Percentiles rank a stretch among this genome's conserved stretches.
Conservation (phyloP, 2,888 invertebrate genomes). For the Spodoptera littoralis region DNA sequence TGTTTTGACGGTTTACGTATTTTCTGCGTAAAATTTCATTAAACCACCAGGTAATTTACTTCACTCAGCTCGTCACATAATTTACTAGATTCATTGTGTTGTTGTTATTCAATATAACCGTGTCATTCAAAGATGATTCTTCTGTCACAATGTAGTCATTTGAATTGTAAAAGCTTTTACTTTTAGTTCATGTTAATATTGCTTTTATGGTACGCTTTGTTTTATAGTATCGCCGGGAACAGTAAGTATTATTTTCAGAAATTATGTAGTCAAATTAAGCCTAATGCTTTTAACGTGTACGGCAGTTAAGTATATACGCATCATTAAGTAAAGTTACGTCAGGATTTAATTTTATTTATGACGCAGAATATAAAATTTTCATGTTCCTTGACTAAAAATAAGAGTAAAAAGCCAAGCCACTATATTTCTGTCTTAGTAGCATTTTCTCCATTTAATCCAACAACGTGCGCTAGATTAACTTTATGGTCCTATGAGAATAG, state of each 20-base stretch:
- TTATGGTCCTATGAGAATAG: slow-evolving; percentile 40
- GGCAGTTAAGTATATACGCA: slow-evolving; percentile 28
- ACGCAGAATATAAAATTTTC: slow-evolving; percentile 42
- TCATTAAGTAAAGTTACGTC: slow-evolving; percentile 50
- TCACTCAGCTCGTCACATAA: slow-evolving; percentile 25
- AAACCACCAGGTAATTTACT: slow-evolving; percentile 30
- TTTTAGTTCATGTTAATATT: slow-evolving; percentile 21
- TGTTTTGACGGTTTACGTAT: slow-evolving; percentile 26
- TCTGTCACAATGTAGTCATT: slow-evolving; percentile 31
- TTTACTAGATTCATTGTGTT: slow-evolving; percentile 42
- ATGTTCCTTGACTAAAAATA: slow-evolving; percentile 20
- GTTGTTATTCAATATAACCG: slow-evolving; percentile 43
- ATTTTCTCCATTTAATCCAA: slow-evolving; percentile 34
- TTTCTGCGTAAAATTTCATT: slow-evolving; percentile 35
- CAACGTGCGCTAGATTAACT: slow-evolving; percentile 37
- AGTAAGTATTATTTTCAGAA: slow-evolving; percentile 28
- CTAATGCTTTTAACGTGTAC: slow-evolving; percentile 30
- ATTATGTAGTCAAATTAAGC: slow-evolving; percentile 28
- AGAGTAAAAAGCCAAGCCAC: slow-evolving; percentile 27
- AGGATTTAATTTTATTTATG: slow-evolving; percentile 50
- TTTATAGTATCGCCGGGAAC: slow-evolving; percentile 18
- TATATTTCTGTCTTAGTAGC: slow-evolving; percentile 26
- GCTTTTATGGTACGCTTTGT: slow-evolving; percentile 15
- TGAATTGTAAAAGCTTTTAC: slow-evolving; percentile 30
- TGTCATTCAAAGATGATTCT: slow-evolving; percentile 42